These are phyloP conservation scores for Euclidia mi DNA, from an alignment of 2,888 invertebrate genomes.

Conservation along the genomic window DNA sequence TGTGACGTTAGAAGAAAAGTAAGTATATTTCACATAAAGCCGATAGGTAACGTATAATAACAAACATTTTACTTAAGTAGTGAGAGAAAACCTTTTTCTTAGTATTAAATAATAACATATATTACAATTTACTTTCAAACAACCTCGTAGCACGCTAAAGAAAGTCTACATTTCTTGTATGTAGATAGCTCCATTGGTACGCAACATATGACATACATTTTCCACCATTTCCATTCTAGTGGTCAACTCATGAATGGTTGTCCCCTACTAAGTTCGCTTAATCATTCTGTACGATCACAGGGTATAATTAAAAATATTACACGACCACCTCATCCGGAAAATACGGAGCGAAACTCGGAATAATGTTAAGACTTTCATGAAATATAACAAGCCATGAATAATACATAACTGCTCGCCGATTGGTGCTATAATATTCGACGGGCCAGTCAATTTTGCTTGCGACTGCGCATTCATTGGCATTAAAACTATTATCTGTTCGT, in stretches of 20 bases:
- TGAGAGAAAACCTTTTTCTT: neutral
- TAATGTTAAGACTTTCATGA: slow-evolving; percentile 44
- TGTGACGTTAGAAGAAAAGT: no score
- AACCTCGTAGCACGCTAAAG: slow-evolving; percentile 46
- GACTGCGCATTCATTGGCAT: slow-evolving; percentile 14
- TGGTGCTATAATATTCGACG: slow-evolving; percentile 9
- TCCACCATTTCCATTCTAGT: slow-evolving; percentile 61
- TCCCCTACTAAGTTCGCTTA: slow-evolving; percentile 34
- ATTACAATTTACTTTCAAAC: slow-evolving; percentile 26
- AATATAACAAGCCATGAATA: slow-evolving; percentile 46
- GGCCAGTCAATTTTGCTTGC: slow-evolving; percentile 10
- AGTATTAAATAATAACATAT: slow-evolving; percentile 7
- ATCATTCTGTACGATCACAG: slow-evolving; percentile 36
- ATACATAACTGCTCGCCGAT: slow-evolving; percentile 27
- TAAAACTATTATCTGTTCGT: slow-evolving; percentile 44
- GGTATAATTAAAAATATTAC: slow-evolving; percentile 54
- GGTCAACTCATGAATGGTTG: slow-evolving; percentile 44
- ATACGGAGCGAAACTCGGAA: slow-evolving; percentile 48
- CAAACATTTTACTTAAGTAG: no score
- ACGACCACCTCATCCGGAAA: slow-evolving; percentile 55
- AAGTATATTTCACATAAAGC: no score
- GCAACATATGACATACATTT: slow-evolving; percentile 54
- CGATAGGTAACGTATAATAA: no score
- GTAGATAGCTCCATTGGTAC: slow-evolving; percentile 24
- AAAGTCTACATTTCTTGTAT: slow-evolving; percentile 47